Conservation (phyloP, 2,888 invertebrate genomes). For the Choristoneura rosaceana region DNA sequence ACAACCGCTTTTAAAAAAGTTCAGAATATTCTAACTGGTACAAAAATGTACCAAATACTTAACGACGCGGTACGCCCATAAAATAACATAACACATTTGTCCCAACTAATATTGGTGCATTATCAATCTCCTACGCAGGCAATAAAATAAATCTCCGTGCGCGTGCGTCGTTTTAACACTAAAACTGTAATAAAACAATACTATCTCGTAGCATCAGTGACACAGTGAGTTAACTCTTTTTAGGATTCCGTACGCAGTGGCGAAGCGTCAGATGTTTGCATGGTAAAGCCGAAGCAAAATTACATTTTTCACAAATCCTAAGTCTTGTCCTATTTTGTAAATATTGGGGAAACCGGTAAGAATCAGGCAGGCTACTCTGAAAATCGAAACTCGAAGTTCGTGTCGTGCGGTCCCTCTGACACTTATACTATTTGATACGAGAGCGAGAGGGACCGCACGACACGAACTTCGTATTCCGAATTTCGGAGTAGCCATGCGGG, state of each 20-base stretch:
- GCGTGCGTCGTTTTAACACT: slow-evolving; percentile 52
- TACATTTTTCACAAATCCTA: too few species aligned
- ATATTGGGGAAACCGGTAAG: too few species aligned
- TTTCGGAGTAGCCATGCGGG: too few species aligned
- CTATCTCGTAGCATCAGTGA: slow-evolving; percentile 47
- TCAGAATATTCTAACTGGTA: neutral
- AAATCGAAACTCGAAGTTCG: too few species aligned
- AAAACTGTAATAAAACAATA: slow-evolving; percentile 62
- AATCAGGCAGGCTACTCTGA: too few species aligned
- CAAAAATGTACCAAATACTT: slow-evolving; percentile 23
- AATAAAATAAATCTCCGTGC: slow-evolving; percentile 59
- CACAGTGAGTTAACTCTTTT: neutral
- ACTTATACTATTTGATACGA: too few species aligned
- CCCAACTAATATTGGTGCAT: slow-evolving; percentile 54
- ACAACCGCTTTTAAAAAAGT: neutral
- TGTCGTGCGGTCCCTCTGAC: too few species aligned
- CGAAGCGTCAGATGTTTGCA: too few species aligned
- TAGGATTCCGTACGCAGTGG: neutral
- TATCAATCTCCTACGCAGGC: slow-evolving; percentile 55
- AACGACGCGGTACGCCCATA: slow-evolving; percentile 46
- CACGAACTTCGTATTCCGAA: too few species aligned
- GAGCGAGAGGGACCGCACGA: too few species aligned
- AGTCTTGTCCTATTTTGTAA: too few species aligned
- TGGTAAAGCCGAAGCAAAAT: too few species aligned
- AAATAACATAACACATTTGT: slow-evolving; percentile 53